A percentile compares a stretch with the other conserved stretches of the same genome.
Conservation (phyloP, 2,797 vertebrate species). For the Rousettus madagascariensis region DNA sequence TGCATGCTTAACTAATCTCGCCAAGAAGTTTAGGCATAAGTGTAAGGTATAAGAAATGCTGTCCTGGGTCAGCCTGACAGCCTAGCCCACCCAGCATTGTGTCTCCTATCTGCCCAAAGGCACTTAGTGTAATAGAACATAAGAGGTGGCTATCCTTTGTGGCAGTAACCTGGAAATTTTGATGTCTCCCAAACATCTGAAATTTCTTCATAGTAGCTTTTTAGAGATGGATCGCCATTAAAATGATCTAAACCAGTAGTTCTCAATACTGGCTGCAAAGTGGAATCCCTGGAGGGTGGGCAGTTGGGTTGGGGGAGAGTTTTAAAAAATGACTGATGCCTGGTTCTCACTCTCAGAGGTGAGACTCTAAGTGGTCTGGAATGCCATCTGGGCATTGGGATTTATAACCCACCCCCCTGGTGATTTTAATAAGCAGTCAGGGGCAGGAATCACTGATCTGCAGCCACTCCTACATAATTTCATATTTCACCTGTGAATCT, state of each 20-base stretch:
- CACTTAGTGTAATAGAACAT: neutral
- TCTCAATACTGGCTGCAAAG: neutral
- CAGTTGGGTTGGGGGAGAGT: fast-evolving
- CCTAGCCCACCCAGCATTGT: neutral
- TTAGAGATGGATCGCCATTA: neutral
- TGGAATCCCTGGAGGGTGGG: neutral
- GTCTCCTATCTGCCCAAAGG: neutral
- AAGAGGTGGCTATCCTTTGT: neutral
- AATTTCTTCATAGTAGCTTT: neutral
- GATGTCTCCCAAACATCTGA: neutral
- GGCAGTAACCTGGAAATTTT: slow-evolving; percentile 20
- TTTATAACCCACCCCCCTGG: neutral
- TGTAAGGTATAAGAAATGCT: neutral
- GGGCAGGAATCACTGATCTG: neutral
- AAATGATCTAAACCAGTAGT: neutral
- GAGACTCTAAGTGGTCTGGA: neutral
- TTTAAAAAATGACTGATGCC: neutral
- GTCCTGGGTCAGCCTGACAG: neutral
- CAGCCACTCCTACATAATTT: neutral
- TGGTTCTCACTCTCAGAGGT: neutral
- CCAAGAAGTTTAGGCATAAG: neutral
- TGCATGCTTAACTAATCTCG: neutral
- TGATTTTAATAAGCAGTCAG: neutral
- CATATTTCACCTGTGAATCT: neutral
- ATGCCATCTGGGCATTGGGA: neutral